A percentile compares a stretch with the other conserved stretches of the same genome.
These are phyloP conservation scores for Macrophya alboannulata DNA, from an alignment of 2,888 invertebrate species.

Conservation along the genomic window DNA sequence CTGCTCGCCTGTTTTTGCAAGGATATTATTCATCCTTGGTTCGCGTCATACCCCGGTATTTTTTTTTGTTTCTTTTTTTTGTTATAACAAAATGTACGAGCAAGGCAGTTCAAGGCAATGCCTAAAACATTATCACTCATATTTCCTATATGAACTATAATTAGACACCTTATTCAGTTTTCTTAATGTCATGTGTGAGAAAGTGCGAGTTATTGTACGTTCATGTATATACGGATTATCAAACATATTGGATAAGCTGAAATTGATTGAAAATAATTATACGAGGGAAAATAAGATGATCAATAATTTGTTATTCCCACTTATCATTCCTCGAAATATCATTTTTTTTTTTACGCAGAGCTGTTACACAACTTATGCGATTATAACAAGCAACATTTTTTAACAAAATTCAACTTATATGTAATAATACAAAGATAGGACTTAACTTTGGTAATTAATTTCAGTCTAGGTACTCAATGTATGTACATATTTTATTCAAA, in stretches of 20 bases:
- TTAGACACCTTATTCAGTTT: not conserved
- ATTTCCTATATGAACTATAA: slow-evolving; percentile 33
- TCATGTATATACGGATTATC: slow-evolving; percentile 53
- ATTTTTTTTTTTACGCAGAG: not conserved
- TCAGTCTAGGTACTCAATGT: not conserved
- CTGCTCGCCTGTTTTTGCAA: not conserved
- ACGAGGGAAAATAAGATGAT: slow-evolving; percentile 40
- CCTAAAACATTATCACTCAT: slow-evolving; percentile 14
- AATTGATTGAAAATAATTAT: slow-evolving; percentile 54
- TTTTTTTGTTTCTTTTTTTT: not conserved
- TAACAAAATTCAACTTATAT: not conserved
- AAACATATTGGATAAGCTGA: slow-evolving; percentile 38
- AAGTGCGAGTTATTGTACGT: slow-evolving; percentile 52
- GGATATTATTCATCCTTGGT: slow-evolving; percentile 2
- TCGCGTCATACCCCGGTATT: not conserved
- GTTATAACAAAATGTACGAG: not conserved
- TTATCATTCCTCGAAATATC: slow-evolving; percentile 12
- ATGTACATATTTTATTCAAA: not conserved
- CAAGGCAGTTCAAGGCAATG: slow-evolving; percentile 27
- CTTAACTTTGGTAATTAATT: not conserved
- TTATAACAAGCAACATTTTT: not conserved
- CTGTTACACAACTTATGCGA: not conserved
- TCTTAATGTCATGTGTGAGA: slow-evolving; percentile 43
- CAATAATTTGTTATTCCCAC: slow-evolving; percentile 9
- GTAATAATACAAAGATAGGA: not conserved